Percentiles rank a stretch among this genome's conserved stretches.
These are phyloP conservation scores for Plemyria rubiginata DNA, from an alignment of 2,888 invertebrate genomes.

Conservation along the genomic window DNA sequence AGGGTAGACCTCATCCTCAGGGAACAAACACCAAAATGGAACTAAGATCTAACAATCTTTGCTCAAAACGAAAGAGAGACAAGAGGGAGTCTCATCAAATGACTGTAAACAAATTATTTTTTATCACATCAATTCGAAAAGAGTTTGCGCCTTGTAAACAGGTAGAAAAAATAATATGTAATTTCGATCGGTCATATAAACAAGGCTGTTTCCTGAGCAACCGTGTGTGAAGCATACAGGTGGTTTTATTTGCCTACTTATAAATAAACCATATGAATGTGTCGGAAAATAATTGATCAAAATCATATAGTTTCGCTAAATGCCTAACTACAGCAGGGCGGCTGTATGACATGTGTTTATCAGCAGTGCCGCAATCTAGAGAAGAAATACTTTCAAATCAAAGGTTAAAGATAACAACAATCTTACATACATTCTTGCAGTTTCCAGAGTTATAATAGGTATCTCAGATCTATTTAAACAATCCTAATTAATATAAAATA, in stretches of 20 bases:
- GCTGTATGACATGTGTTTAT: conserved; percentile 6
- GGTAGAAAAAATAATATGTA: too few species aligned
- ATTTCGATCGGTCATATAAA: conserved; percentile 12
- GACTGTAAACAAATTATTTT: too few species aligned
- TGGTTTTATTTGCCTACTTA: neutral
- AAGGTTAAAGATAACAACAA: conserved; percentile 25
- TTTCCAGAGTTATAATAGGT: conserved; percentile 4
- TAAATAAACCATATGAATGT: neutral
- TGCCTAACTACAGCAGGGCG: neutral
- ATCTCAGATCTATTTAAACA: conserved; percentile 21
- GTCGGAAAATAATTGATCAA: neutral
- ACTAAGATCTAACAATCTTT: too few species aligned
- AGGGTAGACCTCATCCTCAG: too few species aligned
- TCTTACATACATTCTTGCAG: conserved; percentile 5
- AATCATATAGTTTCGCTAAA: neutral
- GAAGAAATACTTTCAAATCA: conserved; percentile 12
- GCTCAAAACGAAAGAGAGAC: too few species aligned
- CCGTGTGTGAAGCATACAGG: conserved; percentile 1
- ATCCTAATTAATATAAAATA: conserved; percentile 1
- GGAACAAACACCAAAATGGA: too few species aligned
- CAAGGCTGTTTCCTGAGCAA: conserved; percentile 10
- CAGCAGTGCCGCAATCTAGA: conserved; percentile 11
- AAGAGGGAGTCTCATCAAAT: too few species aligned
- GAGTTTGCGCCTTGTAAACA: too few species aligned
- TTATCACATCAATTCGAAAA: too few species aligned